Conservation (phyloP, 2,113 vertebrate species). For the Engraulis encrasicolus region DNA sequence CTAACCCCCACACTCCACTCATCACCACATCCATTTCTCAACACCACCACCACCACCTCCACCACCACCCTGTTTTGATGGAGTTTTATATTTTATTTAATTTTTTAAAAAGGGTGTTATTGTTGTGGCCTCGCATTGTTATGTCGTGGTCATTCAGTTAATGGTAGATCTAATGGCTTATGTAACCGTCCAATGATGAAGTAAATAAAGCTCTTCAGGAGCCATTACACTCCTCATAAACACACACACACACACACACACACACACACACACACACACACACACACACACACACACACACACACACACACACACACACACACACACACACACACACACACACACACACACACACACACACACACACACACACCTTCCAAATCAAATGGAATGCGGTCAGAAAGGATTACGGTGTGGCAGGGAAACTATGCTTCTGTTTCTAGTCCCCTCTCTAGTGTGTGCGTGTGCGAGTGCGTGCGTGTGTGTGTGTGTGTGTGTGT, state of each 20-base stretch:
- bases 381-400: not conserved
- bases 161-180: constrained; percentile 14
- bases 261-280: too few species aligned
- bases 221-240: constrained; percentile 6
- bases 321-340: too few species aligned
- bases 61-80: too few species aligned
- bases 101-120: too few species aligned
- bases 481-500: not conserved
- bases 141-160: not conserved
- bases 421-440: not conserved
- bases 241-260: too few species aligned
- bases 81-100: constrained; percentile 7
- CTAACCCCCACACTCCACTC: not conserved
- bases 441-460: not conserved
- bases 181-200: not conserved
- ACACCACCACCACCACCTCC: too few species aligned
- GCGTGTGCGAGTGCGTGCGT: not conserved
- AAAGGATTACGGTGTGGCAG: not conserved
- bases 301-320: too few species aligned
- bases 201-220: constrained; percentile 13
- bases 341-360: too few species aligned
- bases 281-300: too few species aligned
- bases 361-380: too few species aligned
- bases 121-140: constrained; percentile 12
- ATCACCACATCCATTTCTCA: too few species aligned